A percentile compares a stretch with the other conserved stretches of the same genome.
These are phyloP conservation scores for Phalacrocorax carbo DNA, from an alignment of 2,113 vertebrate species.

Conservation along the genomic window DNA sequence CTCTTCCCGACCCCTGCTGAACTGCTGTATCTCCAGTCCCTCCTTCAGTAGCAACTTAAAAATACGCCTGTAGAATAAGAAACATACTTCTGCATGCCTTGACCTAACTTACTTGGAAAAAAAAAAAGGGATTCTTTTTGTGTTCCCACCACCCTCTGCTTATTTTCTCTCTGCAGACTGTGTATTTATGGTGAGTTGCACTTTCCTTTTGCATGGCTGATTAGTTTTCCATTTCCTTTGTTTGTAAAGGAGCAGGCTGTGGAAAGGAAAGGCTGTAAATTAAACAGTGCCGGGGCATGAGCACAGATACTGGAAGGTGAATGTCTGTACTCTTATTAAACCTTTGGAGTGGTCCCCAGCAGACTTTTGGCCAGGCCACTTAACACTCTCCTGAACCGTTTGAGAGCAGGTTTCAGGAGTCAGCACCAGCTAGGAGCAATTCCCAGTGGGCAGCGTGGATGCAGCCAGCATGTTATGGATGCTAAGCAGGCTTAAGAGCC, in stretches of 20 bases:
- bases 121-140: neutral
- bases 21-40: neutral
- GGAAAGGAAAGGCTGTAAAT: conserved; percentile 16
- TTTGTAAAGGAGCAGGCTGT: conserved; percentile 35
- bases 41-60: neutral
- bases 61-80: neutral
- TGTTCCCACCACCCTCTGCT: neutral
- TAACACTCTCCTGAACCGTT: neutral
- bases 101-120: neutral
- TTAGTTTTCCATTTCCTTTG: conserved; percentile 60
- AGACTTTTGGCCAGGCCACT: neutral
- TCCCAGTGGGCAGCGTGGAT: conserved; percentile 9
- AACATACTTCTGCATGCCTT: neutral
- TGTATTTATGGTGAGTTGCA: conserved; percentile 8
- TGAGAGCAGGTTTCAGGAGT: neutral
- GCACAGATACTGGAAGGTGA: neutral
- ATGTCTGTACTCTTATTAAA: neutral
- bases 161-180: conserved; percentile 24
- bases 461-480: conserved; percentile 51
- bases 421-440: neutral
- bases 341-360: neutral
- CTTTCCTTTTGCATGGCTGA: conserved; percentile 5
- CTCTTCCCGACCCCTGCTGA: neutral
- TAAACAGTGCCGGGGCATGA: neutral
- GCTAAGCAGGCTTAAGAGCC: conserved; percentile 41